These are phyloP conservation scores for Mystacides longicornis DNA, from an alignment of 2,888 invertebrate species.

Conservation along the genomic window DNA sequence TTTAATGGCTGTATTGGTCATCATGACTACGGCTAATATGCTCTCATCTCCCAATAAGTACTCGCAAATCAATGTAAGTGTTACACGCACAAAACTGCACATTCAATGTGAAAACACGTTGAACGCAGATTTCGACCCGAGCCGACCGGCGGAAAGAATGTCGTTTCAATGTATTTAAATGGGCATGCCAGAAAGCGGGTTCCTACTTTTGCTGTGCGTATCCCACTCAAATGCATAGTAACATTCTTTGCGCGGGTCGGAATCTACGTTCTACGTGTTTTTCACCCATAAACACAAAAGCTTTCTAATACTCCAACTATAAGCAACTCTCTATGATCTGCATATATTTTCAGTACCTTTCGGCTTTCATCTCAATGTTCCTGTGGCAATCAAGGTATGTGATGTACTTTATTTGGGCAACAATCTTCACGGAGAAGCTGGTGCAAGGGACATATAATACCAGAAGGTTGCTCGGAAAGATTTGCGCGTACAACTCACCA, in stretches of 20 bases:
- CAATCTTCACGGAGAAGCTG: conserved; percentile 5
- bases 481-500: background rate
- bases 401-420: conserved; percentile 10
- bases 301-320: no score
- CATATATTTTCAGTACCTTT: conserved; percentile 10
- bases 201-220: no score
- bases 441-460: conserved; percentile 6
- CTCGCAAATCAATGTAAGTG: background rate
- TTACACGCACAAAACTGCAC: background rate
- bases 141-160: no score
- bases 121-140: no score
- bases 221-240: no score
- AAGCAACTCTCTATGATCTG: no score
- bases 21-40: conserved; percentile 4
- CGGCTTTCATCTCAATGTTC: conserved; percentile 11
- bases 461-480: conserved; percentile 12
- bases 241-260: no score
- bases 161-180: no score
- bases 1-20: background rate
- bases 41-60: background rate
- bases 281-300: no score
- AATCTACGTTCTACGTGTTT: no score
- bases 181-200: no score
- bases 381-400: conserved; percentile 16
- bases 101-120: no score